Evolutionary conservation across 2,797 vertebrate species (phyloP).

Genomic region (Sebastes glaucus): DNA sequence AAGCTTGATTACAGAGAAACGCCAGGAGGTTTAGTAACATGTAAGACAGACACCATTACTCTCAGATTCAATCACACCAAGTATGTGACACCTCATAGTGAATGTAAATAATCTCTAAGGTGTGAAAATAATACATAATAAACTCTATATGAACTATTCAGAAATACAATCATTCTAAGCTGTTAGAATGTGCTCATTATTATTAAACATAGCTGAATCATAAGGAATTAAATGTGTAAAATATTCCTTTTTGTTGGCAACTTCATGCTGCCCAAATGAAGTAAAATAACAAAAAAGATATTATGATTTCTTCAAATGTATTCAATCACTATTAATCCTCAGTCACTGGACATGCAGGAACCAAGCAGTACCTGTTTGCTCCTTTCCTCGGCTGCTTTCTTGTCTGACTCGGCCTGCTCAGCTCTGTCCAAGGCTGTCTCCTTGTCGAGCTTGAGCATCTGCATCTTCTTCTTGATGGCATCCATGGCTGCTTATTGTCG

Average conservation of each 20-base stretch:
- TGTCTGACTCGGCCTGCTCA: constrained; percentile 96
- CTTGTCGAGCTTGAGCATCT: constrained; percentile 99
- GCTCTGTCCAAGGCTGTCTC: constrained; percentile 98
- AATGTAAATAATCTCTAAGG: neutral
- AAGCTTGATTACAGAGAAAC: constrained; percentile 81
- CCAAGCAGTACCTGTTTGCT: constrained; percentile 92
- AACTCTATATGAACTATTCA: neutral
- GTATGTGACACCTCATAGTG: neutral
- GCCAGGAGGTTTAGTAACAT: constrained; percentile 28
- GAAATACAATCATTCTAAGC: neutral
- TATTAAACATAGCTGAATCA: neutral
- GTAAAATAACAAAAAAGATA: neutral
- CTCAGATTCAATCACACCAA: neutral
- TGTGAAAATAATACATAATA: neutral
- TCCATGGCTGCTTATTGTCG: constrained; percentile 90
- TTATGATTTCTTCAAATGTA: neutral
- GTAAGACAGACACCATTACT: constrained; percentile 46
- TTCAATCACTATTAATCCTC: neutral
- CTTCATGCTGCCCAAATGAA: constrained; percentile 7
- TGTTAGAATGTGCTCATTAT: neutral
- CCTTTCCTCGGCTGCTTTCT: constrained; percentile 95
- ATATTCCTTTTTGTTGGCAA: neutral
- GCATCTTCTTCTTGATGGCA: constrained; percentile 99
- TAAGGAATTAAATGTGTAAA: neutral
- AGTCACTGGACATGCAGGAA: neutral